Evolutionary conservation across 2,888 invertebrate species (phyloP), one percentile per base, ranked within the genome.

Genomic region (Oligia latruncula): DNA sequence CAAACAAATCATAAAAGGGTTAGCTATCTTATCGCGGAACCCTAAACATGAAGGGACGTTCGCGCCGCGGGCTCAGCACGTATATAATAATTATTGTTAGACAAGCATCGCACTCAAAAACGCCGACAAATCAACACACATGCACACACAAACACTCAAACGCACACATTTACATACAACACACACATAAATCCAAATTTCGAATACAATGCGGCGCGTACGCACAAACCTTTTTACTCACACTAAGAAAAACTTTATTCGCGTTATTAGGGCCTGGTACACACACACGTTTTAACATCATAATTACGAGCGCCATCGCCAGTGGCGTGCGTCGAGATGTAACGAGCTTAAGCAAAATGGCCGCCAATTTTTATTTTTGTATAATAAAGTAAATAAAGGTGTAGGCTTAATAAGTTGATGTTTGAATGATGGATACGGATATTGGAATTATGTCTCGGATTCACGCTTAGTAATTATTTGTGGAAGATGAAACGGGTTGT

Each of bases 261-360:
- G 94, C 93, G 89, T 90, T 89, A 89, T 91, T 92, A 90, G 68
- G 60, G 90, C 89, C 82, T 86, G 89, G 86, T 88, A 90, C 92
- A 92, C 92, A 93, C 94, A 94, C 58, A 78, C 81, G 74, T 85
- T 80, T 85, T 82, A 89, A 89, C 96, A 95, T 95, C 94, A 95
- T 96, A 96, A 97, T 97, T 96, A 97, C 94, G 93, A 94, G 94
- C 94, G 94, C 95, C 35, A 35, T 35, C 35, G 35, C 35, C 96
- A 95, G 93, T 95, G 96, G 96, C 96, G 96, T 95, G 96, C 95
- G 96, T 95, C 95, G 95, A 94, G 94, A 94, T 96, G 96, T 96
- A 96, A 97, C 96, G 95, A 95, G 96, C 95, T 93, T 95, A 94
- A 95, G 96, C 96, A 96, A 97, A 96, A 97, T 96, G 96, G 96